Base-by-base conservation (phyloP, 2,888 invertebrate genomes). In the Anagyrus pseudococci region DNA sequence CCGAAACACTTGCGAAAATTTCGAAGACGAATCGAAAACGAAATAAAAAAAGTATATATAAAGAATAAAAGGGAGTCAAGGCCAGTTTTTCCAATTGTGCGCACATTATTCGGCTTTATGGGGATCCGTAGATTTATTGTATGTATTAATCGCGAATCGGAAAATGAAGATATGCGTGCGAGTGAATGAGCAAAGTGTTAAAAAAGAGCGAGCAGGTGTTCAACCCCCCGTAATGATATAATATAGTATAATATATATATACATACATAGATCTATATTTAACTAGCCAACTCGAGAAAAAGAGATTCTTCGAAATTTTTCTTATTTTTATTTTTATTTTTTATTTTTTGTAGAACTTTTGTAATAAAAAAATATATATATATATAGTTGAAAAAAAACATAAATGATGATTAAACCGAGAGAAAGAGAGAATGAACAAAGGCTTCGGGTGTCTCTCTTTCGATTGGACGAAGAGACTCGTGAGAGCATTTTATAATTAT, bases 61-160 rank as follows among this genome's bases (percentile, higher is more conserved):
- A 49, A 47, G 41, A 46, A 41, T 43, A 53, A 58, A 67, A 53
- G 63, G 66, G 66, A 68, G 63, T 66, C 60, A 67, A 66, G 66
- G 66, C 66, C 67, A 66, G 67, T 48, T 55, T 62, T 66, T 62
- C 58, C 47, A 55, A 67, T 62, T 49, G 62, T 65, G 67, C 64
- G 64, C 66, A 63, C 66, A 64, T 58, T 64, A 58, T 58, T 66
- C 60, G 66, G 66, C 59, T 64, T 60, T 58, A 60, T 60, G 56
- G 60, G 59, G 53, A 66, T 55, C 23, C 41, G 44, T 56, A 47
- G 29, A 37, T 40, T 41, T 41, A 48, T 23, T 44, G 43, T 59
- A 59, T 37, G 22, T 29, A 7, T 6, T 25, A 43, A 61, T 44
- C 50, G 50, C 59, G 56, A 60, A 46, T 58, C 43, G 33, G 37